Evolutionary conservation across 92 coral and sea anemone species (phyloP).

Genomic region (Phymanthus crucifer): DNA sequence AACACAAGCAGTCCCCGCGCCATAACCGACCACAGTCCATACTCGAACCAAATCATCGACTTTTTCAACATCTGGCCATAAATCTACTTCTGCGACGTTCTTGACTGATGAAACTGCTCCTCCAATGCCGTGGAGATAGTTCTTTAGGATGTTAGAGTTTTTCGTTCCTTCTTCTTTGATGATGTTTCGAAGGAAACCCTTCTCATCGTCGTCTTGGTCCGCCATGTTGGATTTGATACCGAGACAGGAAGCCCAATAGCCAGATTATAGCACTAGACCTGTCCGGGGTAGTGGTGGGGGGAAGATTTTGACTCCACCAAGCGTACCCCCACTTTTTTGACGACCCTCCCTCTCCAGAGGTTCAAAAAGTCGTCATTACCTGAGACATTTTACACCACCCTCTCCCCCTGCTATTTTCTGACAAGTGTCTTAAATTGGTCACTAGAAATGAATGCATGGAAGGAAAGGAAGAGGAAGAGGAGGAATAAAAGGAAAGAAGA

Average conservation of each 20-base stretch:
- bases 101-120: conserved; percentile 59
- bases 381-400: too few species aligned
- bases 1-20: conserved; percentile 64
- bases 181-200: conserved; percentile 41
- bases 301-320: too few species aligned
- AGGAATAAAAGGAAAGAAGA: background rate
- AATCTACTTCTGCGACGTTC: conserved; percentile 71
- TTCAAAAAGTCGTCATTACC: too few species aligned
- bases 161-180: conserved; percentile 49
- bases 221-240: conserved; percentile 54
- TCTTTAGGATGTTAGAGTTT: conserved; percentile 33
- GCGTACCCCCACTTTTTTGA: too few species aligned
- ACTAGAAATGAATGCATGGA: too few species aligned
- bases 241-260: background rate
- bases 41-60: conserved; percentile 78
- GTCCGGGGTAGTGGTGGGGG: too few species aligned
- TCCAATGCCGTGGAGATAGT: conserved; percentile 43
- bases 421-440: too few species aligned
- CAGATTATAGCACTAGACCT: too few species aligned
- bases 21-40: conserved; percentile 90
- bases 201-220: conserved; percentile 54
- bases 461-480: too few species aligned
- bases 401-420: too few species aligned
- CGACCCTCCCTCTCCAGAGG: too few species aligned
- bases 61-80: conserved; percentile 91